phyloP scores from a whole-genome alignment of 1,140 invertebrate species.

The Drosophila littoralis region DNA sequence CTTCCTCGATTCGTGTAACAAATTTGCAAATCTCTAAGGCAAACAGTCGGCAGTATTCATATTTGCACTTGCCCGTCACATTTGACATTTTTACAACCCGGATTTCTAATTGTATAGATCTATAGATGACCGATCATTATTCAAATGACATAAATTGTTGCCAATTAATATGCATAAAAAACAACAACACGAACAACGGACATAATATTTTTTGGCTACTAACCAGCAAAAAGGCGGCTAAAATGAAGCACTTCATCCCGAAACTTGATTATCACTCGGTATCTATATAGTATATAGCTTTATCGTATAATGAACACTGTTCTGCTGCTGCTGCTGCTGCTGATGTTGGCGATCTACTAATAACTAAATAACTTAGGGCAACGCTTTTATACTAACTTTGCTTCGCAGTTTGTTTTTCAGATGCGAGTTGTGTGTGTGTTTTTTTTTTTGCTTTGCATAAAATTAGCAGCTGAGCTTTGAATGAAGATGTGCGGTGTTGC shows the following conservation, averaged over 20 bases:
- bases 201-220: conserved; percentile 59
- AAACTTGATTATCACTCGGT: conserved; percentile 45
- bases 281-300: conserved; percentile 14
- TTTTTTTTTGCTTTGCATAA: conserved; percentile 73
- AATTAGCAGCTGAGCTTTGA: conserved; percentile 59
- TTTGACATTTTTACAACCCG: conserved; percentile 60
- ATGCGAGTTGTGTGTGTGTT: conserved; percentile 13
- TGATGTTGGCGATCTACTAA: conserved; percentile 58
- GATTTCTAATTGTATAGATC: conserved; percentile 38
- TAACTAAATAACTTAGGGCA: conserved; percentile 57
- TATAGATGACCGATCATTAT: conserved; percentile 22
- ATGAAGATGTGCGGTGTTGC: conserved; percentile 70
- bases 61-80: conserved; percentile 42
- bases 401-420: conserved; percentile 25
- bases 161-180: conserved; percentile 38
- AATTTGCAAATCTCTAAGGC: conserved; percentile 29
- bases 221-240: conserved; percentile 77
- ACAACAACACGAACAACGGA: conserved; percentile 23
- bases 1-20: conserved; percentile 30
- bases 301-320: conserved; percentile 30
- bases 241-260: conserved; percentile 76
- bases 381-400: conserved; percentile 74
- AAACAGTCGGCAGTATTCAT: conserved; percentile 4
- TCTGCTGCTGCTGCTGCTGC: conserved; percentile 42
- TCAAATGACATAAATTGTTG: conserved; percentile 19